Base-by-base conservation (phyloP, 2,797 vertebrate genomes). In the Neoniphon sammara region DNA sequence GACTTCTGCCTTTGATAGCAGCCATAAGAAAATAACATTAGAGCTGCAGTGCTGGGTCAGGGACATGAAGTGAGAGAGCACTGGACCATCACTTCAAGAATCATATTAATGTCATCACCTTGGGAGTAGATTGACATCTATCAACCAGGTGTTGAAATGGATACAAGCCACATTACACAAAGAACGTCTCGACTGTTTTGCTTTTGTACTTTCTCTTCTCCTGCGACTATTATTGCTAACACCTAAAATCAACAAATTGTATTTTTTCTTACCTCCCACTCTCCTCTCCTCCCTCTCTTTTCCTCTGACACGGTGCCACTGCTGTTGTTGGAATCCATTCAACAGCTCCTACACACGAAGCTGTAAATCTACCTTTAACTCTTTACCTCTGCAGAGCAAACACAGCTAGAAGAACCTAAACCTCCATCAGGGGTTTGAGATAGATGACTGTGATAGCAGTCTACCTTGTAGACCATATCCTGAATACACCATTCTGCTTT, bases 281-380 rank as follows among this genome's bases (percentile, higher is more conserved):
- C 77, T 85, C 63, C 2, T 49, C 25, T 67, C 72, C 77, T 70
- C 56, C 42, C 74, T 75, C 63, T 80, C 69, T 86, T 77, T 82
- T 67, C 71, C 66, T 80, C 69, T 83, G 77, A 88, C 85, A 79
- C 20, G 0, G 25, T 64, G 80, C 74, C 79, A 57, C 57, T 90
- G 54, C 88, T 92, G 77, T 84, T 84, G 63, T 88, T 90, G 89
- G 90, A 79, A 59, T 67, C 55, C 36, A 21, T 80, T 88, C 82
- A 88, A 80, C 58, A 66, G 66, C 85, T 78, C 83, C 86, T 78
- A 78, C 85, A 87, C 75, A 67, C 23, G 0, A 53, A 81, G 62
- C 76, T 64, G 69, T 60, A 68, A 82, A 53, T 64, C 60, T 12
- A 72, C 67, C 27, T 86, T 44, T 47, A 20, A 52, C 52, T 75